These are phyloP conservation scores for Homarus gammarus DNA, from an alignment of 2,888 invertebrate species.

Conservation along the genomic window DNA sequence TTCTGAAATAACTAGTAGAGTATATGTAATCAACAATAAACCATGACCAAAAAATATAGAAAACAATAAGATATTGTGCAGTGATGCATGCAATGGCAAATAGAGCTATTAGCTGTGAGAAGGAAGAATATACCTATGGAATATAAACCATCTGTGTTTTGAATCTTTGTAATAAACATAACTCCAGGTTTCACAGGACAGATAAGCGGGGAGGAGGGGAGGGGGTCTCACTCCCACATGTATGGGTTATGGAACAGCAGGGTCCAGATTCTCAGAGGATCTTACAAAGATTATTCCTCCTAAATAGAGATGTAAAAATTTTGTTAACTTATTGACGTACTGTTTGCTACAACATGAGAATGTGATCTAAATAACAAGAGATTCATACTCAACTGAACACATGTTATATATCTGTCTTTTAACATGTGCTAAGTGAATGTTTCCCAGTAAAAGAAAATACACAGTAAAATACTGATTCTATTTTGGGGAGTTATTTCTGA, in stretches of 20 bases:
- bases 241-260: not conserved
- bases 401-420: too few species aligned
- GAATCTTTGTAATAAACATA: not conserved
- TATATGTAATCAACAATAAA: not conserved
- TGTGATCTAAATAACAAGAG: too few species aligned
- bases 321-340: too few species aligned
- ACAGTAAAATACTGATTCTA: too few species aligned
- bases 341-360: too few species aligned
- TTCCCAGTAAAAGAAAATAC: too few species aligned
- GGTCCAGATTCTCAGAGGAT: too few species aligned
- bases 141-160: not conserved
- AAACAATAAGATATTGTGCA: conserved; percentile 2
- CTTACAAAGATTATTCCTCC: too few species aligned
- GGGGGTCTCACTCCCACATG: not conserved
- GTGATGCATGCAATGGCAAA: conserved; percentile 2
- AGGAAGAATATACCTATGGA: not conserved
- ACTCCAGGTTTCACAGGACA: not conserved
- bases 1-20: conserved; percentile 25
- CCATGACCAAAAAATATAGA: conserved; percentile 16
- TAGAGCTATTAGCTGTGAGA: not conserved
- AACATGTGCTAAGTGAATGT: too few species aligned
- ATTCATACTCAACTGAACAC: too few species aligned
- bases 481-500: too few species aligned
- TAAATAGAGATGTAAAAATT: too few species aligned
- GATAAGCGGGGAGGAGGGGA: not conserved